Conservation (phyloP, 53 echinoderm and acorn worm genomes). For the Pentamera pediparva region DNA sequence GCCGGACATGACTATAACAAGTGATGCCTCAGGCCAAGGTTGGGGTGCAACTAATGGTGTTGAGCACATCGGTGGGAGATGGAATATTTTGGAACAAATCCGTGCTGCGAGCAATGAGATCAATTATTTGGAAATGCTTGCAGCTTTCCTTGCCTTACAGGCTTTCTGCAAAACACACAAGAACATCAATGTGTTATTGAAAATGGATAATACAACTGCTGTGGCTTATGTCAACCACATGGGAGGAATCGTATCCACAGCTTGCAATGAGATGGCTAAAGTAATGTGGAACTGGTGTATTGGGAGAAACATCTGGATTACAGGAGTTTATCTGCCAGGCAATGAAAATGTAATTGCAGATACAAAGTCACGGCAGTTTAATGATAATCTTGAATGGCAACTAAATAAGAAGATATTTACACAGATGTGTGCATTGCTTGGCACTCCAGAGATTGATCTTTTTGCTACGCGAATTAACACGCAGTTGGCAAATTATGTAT, state of each 20-base stretch:
- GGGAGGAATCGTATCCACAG: conserved; percentile 37
- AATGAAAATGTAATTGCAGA: conserved; percentile 41
- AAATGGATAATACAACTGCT: conserved; percentile 43
- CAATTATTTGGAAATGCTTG: conserved; percentile 50
- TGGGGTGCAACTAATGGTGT: conserved; percentile 48
- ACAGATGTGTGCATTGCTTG: conserved; percentile 4
- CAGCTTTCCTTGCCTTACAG: conserved; percentile 31
- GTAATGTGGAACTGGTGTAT: conserved; percentile 42
- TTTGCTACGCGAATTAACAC: conserved; percentile 48
- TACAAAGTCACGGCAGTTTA: conserved; percentile 37
- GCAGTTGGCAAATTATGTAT: conserved; percentile 22
- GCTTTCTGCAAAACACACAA: too few relatives aligned
- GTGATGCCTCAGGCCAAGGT: conserved; percentile 50
- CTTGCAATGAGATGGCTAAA: conserved; percentile 50
- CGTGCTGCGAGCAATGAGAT: conserved; percentile 29
- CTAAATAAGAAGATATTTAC: conserved; percentile 19
- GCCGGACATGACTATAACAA: conserved; percentile 10
- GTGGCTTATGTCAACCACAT: conserved; percentile 39
- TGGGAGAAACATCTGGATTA: conserved; percentile 33
- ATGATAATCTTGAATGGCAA: conserved; percentile 49
- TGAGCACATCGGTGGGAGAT: conserved; percentile 48
- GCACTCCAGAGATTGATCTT: conserved; percentile 38
- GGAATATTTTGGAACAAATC: conserved; percentile 29
- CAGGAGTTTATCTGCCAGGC: conserved; percentile 42
- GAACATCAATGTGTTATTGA: too few relatives aligned